phyloP scores from a whole-genome alignment of 2,113 vertebrate genomes.

The Micronycteris hirsuta region DNA sequence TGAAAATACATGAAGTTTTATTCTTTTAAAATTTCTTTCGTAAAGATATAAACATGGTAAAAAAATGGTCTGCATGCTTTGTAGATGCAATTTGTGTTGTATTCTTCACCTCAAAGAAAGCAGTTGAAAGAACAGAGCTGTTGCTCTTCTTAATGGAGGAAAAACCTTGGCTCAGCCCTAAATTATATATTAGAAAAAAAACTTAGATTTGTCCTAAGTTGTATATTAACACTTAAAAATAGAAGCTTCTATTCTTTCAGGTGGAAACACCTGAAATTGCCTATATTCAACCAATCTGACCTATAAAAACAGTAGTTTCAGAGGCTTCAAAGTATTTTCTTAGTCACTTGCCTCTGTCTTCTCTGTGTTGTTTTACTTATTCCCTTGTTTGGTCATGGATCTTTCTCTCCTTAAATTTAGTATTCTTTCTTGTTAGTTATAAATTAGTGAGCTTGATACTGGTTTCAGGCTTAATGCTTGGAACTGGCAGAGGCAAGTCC shows the following conservation, averaged over 20 bases:
- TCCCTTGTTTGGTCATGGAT: neutral
- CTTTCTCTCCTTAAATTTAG: neutral
- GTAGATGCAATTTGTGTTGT: neutral
- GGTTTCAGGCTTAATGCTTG: neutral
- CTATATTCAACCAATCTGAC: neutral
- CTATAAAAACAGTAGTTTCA: neutral
- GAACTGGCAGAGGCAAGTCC: neutral
- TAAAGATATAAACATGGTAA: neutral
- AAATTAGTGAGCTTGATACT: neutral
- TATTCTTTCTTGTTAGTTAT: neutral
- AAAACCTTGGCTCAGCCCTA: neutral
- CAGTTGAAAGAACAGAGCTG: constrained; percentile 13
- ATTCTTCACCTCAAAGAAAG: neutral
- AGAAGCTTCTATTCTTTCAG: neutral
- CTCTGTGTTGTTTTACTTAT: neutral
- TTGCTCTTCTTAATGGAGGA: neutral
- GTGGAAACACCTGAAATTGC: neutral
- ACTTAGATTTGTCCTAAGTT: neutral
- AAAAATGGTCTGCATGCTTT: neutral
- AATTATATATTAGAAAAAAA: neutral
- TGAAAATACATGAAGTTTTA: neutral
- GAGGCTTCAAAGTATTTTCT: neutral
- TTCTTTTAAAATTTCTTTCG: neutral
- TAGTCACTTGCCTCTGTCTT: neutral
- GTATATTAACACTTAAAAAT: constrained; percentile 14